Percentiles rank a stretch among this genome's conserved stretches.
These are phyloP conservation scores for Mimumesa dahlbomi DNA, from an alignment of 2,888 invertebrate genomes.

Conservation along the genomic window DNA sequence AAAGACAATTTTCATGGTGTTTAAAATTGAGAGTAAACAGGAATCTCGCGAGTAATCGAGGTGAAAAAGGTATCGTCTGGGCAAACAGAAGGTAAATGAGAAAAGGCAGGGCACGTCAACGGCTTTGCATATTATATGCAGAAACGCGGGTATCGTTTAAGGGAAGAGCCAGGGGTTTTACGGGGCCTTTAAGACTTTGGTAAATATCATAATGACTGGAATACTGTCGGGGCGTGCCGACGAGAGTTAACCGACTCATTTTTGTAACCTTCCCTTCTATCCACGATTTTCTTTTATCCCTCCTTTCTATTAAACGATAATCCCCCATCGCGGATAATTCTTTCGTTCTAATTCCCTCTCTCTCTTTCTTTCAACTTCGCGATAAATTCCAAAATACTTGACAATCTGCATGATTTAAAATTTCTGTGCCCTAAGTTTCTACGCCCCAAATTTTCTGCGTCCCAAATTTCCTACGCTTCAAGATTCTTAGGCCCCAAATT, in stretches of 20 bases:
- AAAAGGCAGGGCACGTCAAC: slow-evolving; percentile 4
- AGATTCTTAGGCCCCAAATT: too few relatives aligned
- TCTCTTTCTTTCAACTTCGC: not conserved
- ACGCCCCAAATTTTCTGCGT: too few relatives aligned
- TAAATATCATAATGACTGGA: slow-evolving; percentile 76
- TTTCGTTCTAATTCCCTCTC: not conserved
- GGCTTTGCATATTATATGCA: slow-evolving; percentile 27
- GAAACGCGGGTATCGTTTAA: slow-evolving; percentile 31
- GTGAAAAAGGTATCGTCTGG: slow-evolving; percentile 51
- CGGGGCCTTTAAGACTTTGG: slow-evolving; percentile 62
- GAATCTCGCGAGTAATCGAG: slow-evolving; percentile 54
- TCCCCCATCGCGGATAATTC: not conserved
- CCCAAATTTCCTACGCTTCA: too few relatives aligned
- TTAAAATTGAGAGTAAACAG: too few relatives aligned
- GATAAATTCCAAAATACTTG: too few relatives aligned
- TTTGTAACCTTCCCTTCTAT: slow-evolving; percentile 51
- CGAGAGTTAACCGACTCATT: slow-evolving; percentile 79
- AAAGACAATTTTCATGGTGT: too few relatives aligned
- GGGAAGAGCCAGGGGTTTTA: slow-evolving; percentile 34
- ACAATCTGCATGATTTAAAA: too few relatives aligned
- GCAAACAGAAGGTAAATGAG: slow-evolving; percentile 52
- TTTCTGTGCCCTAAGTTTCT: too few relatives aligned
- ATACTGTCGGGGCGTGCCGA: slow-evolving; percentile 76
- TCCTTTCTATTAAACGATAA: slow-evolving; percentile 1
- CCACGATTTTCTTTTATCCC: not conserved